These are phyloP conservation scores for Acrossocheilus fasciatus DNA, from an alignment of 2,797 vertebrate genomes.

Conservation along the genomic window DNA sequence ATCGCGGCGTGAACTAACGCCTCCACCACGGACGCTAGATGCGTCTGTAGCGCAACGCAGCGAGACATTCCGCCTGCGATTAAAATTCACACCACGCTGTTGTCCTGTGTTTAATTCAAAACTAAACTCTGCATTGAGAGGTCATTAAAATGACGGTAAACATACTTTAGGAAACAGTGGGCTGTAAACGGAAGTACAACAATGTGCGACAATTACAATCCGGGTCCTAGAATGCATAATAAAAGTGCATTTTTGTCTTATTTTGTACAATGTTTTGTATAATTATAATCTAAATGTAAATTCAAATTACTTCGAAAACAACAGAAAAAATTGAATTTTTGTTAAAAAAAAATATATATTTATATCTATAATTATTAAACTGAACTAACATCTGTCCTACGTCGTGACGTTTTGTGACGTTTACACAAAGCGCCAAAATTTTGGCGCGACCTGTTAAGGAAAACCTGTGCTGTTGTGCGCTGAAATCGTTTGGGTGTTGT, in stretches of 20 bases:
- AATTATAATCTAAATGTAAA: background rate
- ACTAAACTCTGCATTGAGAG: background rate
- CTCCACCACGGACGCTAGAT: constrained; percentile 77
- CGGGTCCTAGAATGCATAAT: constrained; percentile 42
- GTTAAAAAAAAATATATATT: background rate
- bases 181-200: constrained; percentile 26
- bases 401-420: constrained; percentile 36
- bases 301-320: background rate
- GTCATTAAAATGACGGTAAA: background rate
- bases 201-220: background rate
- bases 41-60: constrained; percentile 64
- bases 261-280: background rate
- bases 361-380: background rate
- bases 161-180: constrained; percentile 17
- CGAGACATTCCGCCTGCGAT: constrained; percentile 66
- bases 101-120: background rate
- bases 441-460: constrained; percentile 9
- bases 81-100: background rate
- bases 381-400: too few species aligned
- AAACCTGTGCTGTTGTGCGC: background rate
- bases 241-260: constrained; percentile 32
- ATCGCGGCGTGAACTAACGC: constrained; percentile 75
- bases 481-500: background rate
- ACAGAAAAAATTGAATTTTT: background rate
- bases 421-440: background rate